These are phyloP conservation scores for Origma solitaria DNA, from an alignment of 2,113 vertebrate genomes.

Conservation along the genomic window DNA sequence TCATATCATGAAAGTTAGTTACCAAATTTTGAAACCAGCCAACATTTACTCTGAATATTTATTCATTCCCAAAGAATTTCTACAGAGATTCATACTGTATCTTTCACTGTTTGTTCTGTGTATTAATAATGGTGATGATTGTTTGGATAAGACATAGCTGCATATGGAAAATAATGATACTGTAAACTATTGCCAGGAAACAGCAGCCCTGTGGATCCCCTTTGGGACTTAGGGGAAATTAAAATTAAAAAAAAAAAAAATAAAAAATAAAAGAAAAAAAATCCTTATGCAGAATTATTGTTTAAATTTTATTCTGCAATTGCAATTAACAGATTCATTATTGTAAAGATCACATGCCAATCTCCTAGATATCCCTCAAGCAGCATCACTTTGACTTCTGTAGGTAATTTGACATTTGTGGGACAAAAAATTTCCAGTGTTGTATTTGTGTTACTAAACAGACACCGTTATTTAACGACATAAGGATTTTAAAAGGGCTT, in stretches of 20 bases:
- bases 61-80: not conserved
- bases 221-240: not conserved
- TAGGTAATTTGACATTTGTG: not conserved
- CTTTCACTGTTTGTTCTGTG: not conserved
- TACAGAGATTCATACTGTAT: not conserved
- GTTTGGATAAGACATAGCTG: not conserved
- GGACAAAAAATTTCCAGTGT: not conserved
- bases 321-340: not conserved
- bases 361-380: not conserved
- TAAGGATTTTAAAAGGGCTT: not conserved
- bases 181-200: not conserved
- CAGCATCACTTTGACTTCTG: not conserved
- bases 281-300: not conserved
- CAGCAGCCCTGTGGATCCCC: not conserved
- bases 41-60: constrained; percentile 18
- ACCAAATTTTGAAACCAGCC: not conserved
- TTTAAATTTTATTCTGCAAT: not conserved
- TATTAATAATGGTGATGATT: not conserved
- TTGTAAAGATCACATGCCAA: not conserved
- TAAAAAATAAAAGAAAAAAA: not conserved
- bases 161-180: not conserved
- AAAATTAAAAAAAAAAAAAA: too few species aligned
- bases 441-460: not conserved
- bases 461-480: not conserved
- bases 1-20: not conserved